A percentile compares a stretch with the other conserved stretches of the same genome.
These are phyloP conservation scores for Zaprionus camerounensis DNA, from an alignment of 1,140 invertebrate genomes.

Conservation along the genomic window DNA sequence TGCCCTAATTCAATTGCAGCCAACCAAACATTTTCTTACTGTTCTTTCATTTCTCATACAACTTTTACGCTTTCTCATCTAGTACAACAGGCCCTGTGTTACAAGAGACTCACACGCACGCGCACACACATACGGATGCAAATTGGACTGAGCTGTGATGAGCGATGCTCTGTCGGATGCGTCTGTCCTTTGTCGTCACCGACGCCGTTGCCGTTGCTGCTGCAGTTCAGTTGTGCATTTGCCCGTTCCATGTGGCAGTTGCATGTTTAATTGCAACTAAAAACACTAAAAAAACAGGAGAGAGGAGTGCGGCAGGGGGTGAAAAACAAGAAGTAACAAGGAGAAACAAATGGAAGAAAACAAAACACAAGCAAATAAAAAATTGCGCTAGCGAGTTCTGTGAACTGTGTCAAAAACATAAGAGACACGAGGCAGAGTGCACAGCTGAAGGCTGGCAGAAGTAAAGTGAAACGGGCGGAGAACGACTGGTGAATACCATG, in stretches of 20 bases:
- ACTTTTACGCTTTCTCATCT: conserved; percentile 32
- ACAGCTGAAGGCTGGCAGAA: neutral
- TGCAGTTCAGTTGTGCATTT: conserved; percentile 32
- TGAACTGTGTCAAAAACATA: conserved; percentile 77
- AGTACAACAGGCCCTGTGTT: conserved; percentile 14
- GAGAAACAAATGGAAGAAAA: conserved; percentile 1
- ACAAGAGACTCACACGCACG: conserved; percentile 12
- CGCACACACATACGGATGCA: conserved; percentile 47
- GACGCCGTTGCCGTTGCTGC: conserved; percentile 15
- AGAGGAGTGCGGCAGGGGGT: neutral
- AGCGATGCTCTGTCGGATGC: conserved; percentile 56
- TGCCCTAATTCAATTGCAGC: conserved; percentile 39
- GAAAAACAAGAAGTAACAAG: conserved; percentile 17
- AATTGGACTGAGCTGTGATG: conserved; percentile 74
- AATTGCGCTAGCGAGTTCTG: conserved; percentile 58
- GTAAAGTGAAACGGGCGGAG: neutral
- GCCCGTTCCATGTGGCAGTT: conserved; percentile 51
- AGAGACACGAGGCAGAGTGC: conserved; percentile 13
- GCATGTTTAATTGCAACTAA: conserved; percentile 81
- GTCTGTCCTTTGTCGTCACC: conserved; percentile 27
- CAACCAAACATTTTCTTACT: conserved; percentile 38
- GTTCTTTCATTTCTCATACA: conserved; percentile 24
- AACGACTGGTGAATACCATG: neutral
- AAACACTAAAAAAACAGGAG: conserved; percentile 54
- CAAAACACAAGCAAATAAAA: conserved; percentile 45